Evolutionary conservation across 2,888 invertebrate genomes (phyloP).

Genomic region (Noctua comes): DNA sequence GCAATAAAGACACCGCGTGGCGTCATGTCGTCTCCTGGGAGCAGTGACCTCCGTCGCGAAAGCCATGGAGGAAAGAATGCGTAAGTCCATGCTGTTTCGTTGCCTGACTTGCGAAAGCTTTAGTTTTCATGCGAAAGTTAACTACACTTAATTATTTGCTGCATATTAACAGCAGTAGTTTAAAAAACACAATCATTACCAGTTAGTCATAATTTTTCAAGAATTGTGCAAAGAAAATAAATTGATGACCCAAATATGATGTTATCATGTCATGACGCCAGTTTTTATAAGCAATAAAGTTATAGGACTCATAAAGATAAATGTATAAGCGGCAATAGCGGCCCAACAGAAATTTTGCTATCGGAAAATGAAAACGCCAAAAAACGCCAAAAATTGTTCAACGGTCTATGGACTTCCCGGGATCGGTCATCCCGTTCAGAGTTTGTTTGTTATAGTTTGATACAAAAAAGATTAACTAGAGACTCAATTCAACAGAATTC

Average conservation of each 20-base stretch:
- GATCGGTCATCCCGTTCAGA: neutral
- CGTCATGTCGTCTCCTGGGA: conserved; percentile 80
- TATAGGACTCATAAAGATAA: conserved; percentile 41
- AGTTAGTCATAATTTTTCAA: conserved; percentile 17
- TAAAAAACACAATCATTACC: neutral
- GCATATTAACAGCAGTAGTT: conserved; percentile 1
- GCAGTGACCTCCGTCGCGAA: conserved; percentile 80
- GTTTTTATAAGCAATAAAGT: conserved; percentile 30
- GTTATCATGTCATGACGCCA: conserved; percentile 40
- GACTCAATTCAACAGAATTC: conserved; percentile 9
- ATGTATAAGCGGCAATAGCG: conserved; percentile 16
- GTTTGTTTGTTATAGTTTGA: conserved; percentile 2
- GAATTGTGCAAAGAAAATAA: conserved; percentile 32
- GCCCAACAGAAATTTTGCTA: conserved; percentile 1
- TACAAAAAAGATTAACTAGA: neutral
- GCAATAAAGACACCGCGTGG: conserved; percentile 71
- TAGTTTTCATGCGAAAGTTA: conserved; percentile 26
- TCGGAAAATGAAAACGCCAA: conserved; percentile 5
- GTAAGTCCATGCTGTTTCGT: conserved; percentile 51
- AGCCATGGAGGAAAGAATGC: conserved; percentile 70
- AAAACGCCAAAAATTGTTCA: neutral
- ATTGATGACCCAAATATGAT: conserved; percentile 41
- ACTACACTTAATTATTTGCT: conserved; percentile 4
- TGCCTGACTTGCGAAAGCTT: conserved; percentile 27
- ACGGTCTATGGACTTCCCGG: neutral